Base-by-base conservation (phyloP, 1,140 invertebrate genomes). In the Anadara kagoshimensis region DNA sequence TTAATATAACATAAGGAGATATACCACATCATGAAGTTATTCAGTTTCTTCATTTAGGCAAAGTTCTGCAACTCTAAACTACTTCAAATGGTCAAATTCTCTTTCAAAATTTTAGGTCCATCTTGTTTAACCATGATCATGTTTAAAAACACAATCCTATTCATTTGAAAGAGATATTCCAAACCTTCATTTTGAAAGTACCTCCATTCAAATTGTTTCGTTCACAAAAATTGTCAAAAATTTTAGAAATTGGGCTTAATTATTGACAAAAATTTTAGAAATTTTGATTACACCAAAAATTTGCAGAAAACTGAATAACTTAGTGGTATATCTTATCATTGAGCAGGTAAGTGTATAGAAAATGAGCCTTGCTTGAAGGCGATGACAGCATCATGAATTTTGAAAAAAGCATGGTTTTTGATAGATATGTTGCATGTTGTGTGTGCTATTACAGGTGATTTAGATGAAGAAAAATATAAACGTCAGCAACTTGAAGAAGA, bases 381-480 rank as follows among this genome's bases (percentile, higher is more conserved):
- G 4, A 49, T 8, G 45, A 11, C n/a, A n/a, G n/a, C 14, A 49
- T 49, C 14, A 49, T 18, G 14, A 2, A 4, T 49, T 61, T 61
- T 36, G 4, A 36, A 26, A 7, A 54, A 47, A 74, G 73, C 64
- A 67, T 76, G 68, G 26, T 36, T 69, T n/a, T 69, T 67, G 62
- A 47, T 71, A 69, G 74, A 64, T 20, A 56, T 36, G 29, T 36
- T 68, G 67, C 64, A 64, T 64, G 63, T 67, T 75, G 64, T 78
- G 75, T 76, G 69, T 75, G 66, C 49, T 75, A 58, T 82, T 83
- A 69, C 94, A 99, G 97, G 98, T 22, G 96, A 99, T 91, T 93
- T 99, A 89, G 92, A 97, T 98, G 92, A 96, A 95, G 92, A 95
- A 96, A 91, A 96, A 24, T 97, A 93, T 97, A 96, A 92, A 97